A percentile compares a stretch with the other conserved stretches of the same genome.
Conservation (phyloP, 2,888 invertebrate genomes). For the Rugalucina vietnamica region DNA sequence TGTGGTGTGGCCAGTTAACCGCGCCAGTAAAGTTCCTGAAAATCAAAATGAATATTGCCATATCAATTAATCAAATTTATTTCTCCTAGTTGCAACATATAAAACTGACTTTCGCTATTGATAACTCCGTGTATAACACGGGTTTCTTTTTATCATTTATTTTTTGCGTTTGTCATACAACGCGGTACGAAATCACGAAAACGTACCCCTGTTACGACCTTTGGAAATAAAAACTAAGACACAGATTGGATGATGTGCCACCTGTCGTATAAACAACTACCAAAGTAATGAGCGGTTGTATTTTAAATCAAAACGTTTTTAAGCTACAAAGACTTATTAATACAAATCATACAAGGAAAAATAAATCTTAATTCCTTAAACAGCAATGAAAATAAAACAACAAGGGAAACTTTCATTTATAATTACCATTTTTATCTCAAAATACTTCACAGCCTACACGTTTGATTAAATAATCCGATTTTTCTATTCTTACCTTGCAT, state of each 20-base stretch:
- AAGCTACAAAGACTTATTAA: background rate
- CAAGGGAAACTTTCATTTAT: background rate
- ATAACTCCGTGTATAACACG: background rate
- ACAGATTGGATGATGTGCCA: too few relatives aligned
- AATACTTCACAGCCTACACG: background rate
- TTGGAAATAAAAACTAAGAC: too few relatives aligned
- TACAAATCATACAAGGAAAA: background rate
- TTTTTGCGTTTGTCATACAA: background rate
- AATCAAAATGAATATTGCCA: background rate
- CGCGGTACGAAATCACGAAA: too few relatives aligned
- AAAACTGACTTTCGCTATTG: background rate
- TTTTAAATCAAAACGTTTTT: background rate
- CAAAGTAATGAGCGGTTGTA: too few relatives aligned
- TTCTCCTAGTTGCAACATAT: background rate
- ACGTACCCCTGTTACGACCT: too few relatives aligned
- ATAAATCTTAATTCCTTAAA: background rate
- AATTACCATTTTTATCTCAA: background rate
- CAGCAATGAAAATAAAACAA: background rate
- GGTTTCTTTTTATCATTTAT: background rate
- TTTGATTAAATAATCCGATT: background rate
- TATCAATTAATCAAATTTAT: background rate
- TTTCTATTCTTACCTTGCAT: background rate
- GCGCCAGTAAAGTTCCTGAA: slow-evolving; percentile 42
- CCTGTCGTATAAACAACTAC: too few relatives aligned
- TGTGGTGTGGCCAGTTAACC: slow-evolving; percentile 43